Percentiles rank a stretch among this genome's conserved stretches.
Conservation (phyloP, 2,797 vertebrate genomes). For the Tokudaia tokunoshimensis region DNA sequence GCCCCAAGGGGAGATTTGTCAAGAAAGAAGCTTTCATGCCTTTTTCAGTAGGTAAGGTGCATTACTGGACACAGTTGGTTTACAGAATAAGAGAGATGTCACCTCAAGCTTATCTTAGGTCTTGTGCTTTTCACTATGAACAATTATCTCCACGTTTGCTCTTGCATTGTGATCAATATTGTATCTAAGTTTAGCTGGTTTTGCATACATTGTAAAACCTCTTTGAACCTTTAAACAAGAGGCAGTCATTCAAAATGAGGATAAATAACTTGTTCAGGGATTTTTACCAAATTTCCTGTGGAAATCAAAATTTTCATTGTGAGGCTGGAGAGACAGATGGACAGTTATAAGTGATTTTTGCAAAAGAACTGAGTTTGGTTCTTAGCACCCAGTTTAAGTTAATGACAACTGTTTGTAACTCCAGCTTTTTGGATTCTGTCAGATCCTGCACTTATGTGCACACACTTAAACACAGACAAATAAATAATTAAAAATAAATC, state of each 20-base stretch:
- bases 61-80: background rate
- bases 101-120: background rate
- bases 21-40: constrained; percentile 87
- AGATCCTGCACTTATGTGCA: background rate
- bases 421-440: background rate
- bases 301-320: background rate
- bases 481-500: background rate
- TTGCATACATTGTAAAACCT: background rate
- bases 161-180: background rate
- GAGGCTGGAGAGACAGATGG: background rate
- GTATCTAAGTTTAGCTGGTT: background rate
- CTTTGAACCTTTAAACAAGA: background rate
- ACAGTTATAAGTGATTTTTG: background rate
- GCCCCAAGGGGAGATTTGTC: constrained; percentile 78
- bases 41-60: constrained; percentile 80
- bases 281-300: background rate
- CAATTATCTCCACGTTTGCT: background rate
- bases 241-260: background rate
- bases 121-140: background rate
- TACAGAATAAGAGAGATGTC: background rate
- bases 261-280: background rate
- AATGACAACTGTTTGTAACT: background rate
- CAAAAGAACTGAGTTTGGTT: background rate
- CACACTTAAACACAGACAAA: background rate
- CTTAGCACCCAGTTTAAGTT: background rate